These are phyloP conservation scores for Machimus atricapillus DNA, from an alignment of 2,888 invertebrate species.

Conservation along the genomic window DNA sequence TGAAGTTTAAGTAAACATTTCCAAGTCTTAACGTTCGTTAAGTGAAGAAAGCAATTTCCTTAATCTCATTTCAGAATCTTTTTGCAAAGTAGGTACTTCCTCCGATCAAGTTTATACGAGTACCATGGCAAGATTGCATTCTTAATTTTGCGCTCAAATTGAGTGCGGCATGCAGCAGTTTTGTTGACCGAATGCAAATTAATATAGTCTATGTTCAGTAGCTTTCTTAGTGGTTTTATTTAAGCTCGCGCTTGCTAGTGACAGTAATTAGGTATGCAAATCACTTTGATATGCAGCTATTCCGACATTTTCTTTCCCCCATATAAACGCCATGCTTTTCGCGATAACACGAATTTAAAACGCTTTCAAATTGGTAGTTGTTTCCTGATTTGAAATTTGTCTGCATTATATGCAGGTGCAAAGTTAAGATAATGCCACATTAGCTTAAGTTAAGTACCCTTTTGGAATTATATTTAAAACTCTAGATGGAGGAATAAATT, in stretches of 20 bases:
- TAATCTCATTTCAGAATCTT: background rate
- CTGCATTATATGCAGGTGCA: background rate
- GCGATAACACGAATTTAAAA: background rate
- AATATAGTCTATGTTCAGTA: background rate
- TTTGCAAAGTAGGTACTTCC: background rate
- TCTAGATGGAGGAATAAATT: background rate
- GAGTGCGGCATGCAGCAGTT: background rate
- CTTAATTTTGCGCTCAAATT: background rate
- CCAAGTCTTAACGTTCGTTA: background rate
- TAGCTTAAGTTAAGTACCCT: background rate
- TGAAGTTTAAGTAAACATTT: background rate
- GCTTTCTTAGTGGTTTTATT: background rate
- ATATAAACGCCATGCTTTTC: background rate
- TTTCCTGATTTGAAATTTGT: background rate
- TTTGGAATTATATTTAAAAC: background rate
- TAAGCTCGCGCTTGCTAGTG: background rate
- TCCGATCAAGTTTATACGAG: background rate
- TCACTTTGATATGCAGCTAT: background rate
- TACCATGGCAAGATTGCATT: background rate
- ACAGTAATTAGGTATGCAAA: background rate
- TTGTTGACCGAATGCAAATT: constrained; percentile 11
- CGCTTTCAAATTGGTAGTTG: background rate
- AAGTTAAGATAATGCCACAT: background rate
- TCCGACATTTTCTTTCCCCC: background rate
- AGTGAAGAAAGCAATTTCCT: background rate